phyloP scores from a whole-genome alignment of 2,888 invertebrate genomes.

The Volucella zonaria region DNA sequence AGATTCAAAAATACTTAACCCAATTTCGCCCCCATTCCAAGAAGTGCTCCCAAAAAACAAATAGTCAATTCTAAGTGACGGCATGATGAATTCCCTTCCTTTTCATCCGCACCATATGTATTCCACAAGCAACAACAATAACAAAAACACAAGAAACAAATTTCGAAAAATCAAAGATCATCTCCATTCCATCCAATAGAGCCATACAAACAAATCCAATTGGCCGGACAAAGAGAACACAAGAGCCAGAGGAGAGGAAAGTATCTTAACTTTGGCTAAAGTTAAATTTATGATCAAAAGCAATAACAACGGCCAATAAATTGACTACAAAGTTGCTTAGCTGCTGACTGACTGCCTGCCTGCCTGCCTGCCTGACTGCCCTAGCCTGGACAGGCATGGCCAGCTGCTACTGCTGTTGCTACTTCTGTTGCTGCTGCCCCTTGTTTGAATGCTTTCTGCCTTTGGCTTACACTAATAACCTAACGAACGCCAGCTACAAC shows the following conservation, averaged over 20 bases:
- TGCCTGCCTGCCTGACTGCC: conserved; percentile 12
- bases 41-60: background rate
- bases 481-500: conserved; percentile 13
- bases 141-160: background rate
- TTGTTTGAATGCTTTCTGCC: conserved; percentile 20
- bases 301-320: background rate
- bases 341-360: conserved; percentile 6
- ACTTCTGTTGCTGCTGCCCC: no score
- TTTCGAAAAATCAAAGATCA: conserved; percentile 14
- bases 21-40: no score
- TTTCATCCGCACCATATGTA: background rate
- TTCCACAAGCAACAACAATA: no score
- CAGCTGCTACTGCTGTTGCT: background rate
- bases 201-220: background rate
- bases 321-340: conserved; percentile 24
- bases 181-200: conserved; percentile 15
- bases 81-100: background rate
- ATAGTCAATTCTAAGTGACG: background rate
- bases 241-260: conserved; percentile 8
- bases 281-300: conserved; percentile 11
- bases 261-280: conserved; percentile 22
- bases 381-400: conserved; percentile 10
- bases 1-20: no score
- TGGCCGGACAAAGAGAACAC: background rate
- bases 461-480: conserved; percentile 52